Percentiles rank a stretch among this genome's conserved stretches.
Evolutionary conservation across 2,888 invertebrate species (phyloP).

Genomic region (Scaptomyza caliginosa): DNA sequence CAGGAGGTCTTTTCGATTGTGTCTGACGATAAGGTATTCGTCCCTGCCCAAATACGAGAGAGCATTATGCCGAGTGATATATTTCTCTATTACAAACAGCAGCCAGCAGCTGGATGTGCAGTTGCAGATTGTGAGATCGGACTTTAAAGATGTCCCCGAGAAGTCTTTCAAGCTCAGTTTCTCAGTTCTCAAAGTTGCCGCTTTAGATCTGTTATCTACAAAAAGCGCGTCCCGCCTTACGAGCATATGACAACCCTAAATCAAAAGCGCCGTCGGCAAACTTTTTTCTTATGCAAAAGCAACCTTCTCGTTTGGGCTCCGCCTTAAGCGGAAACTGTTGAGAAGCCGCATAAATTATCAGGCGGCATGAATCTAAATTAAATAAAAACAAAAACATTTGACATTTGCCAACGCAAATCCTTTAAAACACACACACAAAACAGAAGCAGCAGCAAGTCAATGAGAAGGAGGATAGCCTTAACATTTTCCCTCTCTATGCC

Average conservation of each 20-base stretch:
- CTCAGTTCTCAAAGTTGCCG: conserved; percentile 32
- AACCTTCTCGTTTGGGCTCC: not conserved
- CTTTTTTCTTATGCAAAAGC: conserved; percentile 29
- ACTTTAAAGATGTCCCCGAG: conserved; percentile 10
- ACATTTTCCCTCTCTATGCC: conserved; percentile 25
- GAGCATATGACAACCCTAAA: conserved; percentile 63
- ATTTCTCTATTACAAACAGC: conserved; percentile 70
- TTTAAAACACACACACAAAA: conserved; percentile 60
- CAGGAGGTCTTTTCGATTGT: conserved; percentile 41
- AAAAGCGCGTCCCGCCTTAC: conserved; percentile 62
- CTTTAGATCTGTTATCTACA: conserved; percentile 59
- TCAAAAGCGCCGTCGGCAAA: conserved; percentile 70
- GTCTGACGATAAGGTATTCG: conserved; percentile 48
- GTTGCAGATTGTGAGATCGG: conserved; percentile 12
- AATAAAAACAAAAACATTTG: conserved; percentile 74
- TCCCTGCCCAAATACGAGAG: conserved; percentile 37
- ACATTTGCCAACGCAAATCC: conserved; percentile 70
- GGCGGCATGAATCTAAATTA: conserved; percentile 70
- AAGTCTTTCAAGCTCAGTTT: conserved; percentile 11
- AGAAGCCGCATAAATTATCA: conserved; percentile 71
- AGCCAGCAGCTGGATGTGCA: conserved; percentile 22
- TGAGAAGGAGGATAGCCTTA: conserved; percentile 4
- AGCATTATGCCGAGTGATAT: conserved; percentile 57
- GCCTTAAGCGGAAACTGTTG: conserved; percentile 53
- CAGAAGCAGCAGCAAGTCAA: not conserved